These are phyloP conservation scores for Poicephalus meyeri DNA, from an alignment of 2,113 vertebrate genomes.

Conservation along the genomic window DNA sequence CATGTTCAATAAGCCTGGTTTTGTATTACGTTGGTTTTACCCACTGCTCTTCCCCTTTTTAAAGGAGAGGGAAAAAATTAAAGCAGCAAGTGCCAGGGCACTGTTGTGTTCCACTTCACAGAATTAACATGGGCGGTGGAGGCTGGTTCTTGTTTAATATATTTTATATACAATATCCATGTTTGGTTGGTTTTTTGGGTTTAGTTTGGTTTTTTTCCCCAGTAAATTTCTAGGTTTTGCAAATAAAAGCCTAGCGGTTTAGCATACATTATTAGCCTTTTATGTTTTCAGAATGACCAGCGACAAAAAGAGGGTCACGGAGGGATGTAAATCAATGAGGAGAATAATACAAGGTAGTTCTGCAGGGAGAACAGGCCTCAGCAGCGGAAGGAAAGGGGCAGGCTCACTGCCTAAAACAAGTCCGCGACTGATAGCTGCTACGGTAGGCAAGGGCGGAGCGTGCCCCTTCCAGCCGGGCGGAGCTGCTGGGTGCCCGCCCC, in stretches of 20 bases:
- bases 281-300: background rate
- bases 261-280: accelerated
- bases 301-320: accelerated
- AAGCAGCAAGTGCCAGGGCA: background rate
- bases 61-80: background rate
- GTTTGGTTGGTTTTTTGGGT: accelerated
- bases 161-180: background rate
- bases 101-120: background rate
- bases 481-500: no score
- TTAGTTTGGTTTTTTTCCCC: background rate
- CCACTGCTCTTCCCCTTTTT: background rate
- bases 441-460: background rate
- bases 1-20: accelerated
- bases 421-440: background rate
- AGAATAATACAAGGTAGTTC: background rate
- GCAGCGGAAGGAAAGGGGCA: background rate
- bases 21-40: background rate
- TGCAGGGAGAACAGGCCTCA: background rate
- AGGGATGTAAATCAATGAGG: background rate
- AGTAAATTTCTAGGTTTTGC: accelerated
- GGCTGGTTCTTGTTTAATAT: background rate
- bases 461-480: no score
- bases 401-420: background rate
- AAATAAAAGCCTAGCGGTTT: accelerated
- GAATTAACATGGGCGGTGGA: accelerated